Conservation (phyloP, 2,797 vertebrate genomes). For the Gadopsis marmoratus region DNA sequence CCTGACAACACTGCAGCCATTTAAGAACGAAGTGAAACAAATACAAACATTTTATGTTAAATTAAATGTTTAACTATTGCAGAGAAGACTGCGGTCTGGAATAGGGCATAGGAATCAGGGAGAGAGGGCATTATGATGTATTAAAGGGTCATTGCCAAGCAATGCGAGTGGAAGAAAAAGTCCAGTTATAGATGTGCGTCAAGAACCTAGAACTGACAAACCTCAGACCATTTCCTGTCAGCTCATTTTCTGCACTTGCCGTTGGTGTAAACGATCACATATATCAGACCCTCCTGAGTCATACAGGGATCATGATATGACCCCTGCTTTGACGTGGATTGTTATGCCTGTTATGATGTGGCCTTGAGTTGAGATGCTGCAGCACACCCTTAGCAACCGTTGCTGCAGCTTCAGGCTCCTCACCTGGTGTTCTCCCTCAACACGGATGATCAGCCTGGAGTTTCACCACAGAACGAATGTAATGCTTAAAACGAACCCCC, state of each 20-base stretch:
- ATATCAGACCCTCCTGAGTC: conserved; percentile 22
- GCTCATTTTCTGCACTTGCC: conserved; percentile 27
- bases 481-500: neutral
- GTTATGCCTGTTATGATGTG: conserved; percentile 43
- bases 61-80: too few relatives aligned
- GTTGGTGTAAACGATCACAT: neutral
- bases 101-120: too few relatives aligned
- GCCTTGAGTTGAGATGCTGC: neutral
- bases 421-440: too few relatives aligned
- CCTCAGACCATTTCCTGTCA: conserved; percentile 48
- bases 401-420: neutral
- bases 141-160: neutral
- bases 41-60: too few relatives aligned
- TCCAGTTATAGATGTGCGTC: neutral
- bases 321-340: conserved; percentile 23
- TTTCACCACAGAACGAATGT: neutral
- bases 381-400: neutral
- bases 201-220: conserved; percentile 20
- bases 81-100: too few relatives aligned
- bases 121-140: neutral
- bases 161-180: neutral
- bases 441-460: neutral
- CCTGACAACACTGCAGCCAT: neutral
- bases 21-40: neutral
- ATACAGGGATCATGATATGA: conserved; percentile 41